These are phyloP conservation scores for Falco biarmicus DNA, from an alignment of 2,797 vertebrate genomes.

Conservation along the genomic window DNA sequence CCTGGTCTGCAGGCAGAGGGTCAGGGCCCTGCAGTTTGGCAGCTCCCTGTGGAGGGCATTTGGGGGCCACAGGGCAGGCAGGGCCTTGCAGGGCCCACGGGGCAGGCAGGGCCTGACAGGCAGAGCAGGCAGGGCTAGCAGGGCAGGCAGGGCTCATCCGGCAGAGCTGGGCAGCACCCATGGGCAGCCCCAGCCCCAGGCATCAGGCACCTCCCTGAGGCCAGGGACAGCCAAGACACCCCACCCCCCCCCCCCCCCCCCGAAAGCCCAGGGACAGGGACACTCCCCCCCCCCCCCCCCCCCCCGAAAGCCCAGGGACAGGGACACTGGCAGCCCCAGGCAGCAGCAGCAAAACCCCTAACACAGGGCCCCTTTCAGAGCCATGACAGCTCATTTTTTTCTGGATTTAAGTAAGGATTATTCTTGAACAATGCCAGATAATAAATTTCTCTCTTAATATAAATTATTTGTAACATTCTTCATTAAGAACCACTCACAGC, in stretches of 20 bases:
- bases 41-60: neutral
- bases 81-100: too few species aligned
- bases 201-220: neutral
- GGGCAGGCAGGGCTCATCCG: neutral
- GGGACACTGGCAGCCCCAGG: fast-evolving
- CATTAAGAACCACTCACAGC: neutral
- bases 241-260: too few species aligned
- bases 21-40: fast-evolving
- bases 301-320: neutral
- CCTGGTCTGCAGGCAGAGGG: neutral
- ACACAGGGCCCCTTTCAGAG: fast-evolving
- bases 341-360: neutral
- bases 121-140: neutral
- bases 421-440: neutral
- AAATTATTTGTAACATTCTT: neutral
- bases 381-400: neutral
- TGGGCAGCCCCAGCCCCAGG: neutral
- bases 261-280: neutral
- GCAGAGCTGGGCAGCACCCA: neutral
- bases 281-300: too few species aligned
- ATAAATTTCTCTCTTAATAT: neutral
- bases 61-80: too few species aligned
- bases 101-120: neutral
- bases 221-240: neutral
- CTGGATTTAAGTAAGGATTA: neutral